These are phyloP conservation scores for Bubalus kerabau DNA, from an alignment of 2,113 vertebrate genomes.

Conservation along the genomic window DNA sequence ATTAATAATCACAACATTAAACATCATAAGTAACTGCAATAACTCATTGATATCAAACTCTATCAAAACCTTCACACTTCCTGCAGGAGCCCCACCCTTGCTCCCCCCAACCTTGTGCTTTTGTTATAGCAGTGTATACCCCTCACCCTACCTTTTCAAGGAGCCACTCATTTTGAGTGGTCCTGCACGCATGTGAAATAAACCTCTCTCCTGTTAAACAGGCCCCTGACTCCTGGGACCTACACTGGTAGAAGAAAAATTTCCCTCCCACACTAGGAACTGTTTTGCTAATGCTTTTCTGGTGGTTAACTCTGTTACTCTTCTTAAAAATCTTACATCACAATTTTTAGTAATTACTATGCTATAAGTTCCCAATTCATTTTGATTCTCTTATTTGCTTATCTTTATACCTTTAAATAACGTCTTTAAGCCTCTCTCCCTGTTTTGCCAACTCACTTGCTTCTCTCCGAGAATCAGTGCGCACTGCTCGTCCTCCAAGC, in stretches of 20 bases:
- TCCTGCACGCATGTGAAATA: neutral
- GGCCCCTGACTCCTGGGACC: neutral
- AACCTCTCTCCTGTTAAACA: neutral
- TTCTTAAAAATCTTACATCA: neutral
- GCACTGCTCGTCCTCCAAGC: neutral
- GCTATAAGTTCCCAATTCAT: neutral
- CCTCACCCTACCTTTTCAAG: neutral
- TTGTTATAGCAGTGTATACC: neutral
- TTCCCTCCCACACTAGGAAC: neutral
- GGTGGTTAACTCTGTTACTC: neutral
- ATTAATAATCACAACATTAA: neutral
- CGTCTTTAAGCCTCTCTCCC: neutral
- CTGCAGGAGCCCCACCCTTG: rapidly evolving
- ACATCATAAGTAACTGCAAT: neutral
- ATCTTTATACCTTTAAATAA: neutral
- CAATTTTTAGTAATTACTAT: neutral
- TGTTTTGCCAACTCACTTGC: neutral
- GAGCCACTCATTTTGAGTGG: neutral
- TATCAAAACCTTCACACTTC: neutral
- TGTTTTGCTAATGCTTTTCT: neutral
- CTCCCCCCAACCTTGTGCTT: neutral
- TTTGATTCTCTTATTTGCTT: neutral
- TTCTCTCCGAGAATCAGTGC: neutral
- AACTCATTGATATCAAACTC: neutral
- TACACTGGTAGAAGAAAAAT: neutral